Evolutionary conservation across 2,113 vertebrate species (phyloP).

Genomic region (Cyprinodon variegatus): DNA sequence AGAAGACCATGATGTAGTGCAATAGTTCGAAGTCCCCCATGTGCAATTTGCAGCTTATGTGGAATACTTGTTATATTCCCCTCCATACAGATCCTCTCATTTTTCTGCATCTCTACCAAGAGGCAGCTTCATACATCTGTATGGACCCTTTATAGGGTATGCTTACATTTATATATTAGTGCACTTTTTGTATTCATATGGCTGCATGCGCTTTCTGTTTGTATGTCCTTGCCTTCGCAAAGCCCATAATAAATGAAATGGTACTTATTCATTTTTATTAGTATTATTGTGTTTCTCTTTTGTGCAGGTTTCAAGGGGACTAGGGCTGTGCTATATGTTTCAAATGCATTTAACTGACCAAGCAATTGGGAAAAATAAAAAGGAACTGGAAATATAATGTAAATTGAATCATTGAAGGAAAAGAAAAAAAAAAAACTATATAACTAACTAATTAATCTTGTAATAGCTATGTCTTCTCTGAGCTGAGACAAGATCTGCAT

Average conservation of each 20-base stretch:
- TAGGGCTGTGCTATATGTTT: background rate
- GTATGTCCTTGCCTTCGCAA: background rate
- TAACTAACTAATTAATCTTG: too few relatives aligned
- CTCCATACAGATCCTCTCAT: background rate
- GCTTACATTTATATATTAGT: background rate
- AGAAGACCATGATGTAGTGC: background rate
- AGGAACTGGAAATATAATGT: background rate
- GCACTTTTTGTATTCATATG: background rate
- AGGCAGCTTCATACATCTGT: background rate
- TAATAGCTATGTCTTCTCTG: too few relatives aligned
- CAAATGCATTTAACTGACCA: background rate
- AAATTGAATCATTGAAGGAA: too few relatives aligned
- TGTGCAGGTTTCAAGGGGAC: background rate
- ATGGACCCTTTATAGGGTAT: background rate
- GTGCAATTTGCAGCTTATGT: background rate
- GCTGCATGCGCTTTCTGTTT: background rate
- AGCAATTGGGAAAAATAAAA: background rate
- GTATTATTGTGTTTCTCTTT: background rate
- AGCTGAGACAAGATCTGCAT: too few relatives aligned
- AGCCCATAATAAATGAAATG: background rate
- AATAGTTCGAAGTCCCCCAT: background rate
- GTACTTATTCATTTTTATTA: background rate
- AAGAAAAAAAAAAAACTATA: too few relatives aligned
- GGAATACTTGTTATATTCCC: background rate
- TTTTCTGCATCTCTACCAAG: background rate